Evolutionary conservation across 2,888 invertebrate species (phyloP).

Genomic region (Choreutis nemorana): DNA sequence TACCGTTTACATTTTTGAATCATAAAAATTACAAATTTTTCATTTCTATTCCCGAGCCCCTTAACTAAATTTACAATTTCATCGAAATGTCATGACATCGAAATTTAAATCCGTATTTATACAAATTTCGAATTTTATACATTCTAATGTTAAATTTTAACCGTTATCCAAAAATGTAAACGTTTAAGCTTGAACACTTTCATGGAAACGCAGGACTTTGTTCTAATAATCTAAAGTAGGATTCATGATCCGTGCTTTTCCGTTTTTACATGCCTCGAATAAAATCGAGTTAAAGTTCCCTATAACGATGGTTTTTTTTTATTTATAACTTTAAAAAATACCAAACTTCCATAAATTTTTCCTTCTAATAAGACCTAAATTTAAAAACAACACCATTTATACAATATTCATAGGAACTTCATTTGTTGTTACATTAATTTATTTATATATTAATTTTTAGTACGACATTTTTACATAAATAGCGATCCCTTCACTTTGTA

Average conservation of each 20-base stretch:
- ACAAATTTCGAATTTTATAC: too few relatives aligned
- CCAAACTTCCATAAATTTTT: constrained; percentile 64
- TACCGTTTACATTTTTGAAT: constrained; percentile 25
- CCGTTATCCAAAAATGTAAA: constrained; percentile 26
- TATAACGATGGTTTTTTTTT: constrained; percentile 44
- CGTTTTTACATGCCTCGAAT: constrained; percentile 46
- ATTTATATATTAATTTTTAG: constrained; percentile 62
- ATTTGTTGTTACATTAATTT: constrained; percentile 65
- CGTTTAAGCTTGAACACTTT: constrained; percentile 50
- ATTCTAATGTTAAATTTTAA: too few relatives aligned
- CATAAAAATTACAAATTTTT: too few relatives aligned
- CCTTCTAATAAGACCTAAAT: constrained; percentile 65
- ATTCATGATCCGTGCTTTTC: constrained; percentile 61
- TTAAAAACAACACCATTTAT: constrained; percentile 66
- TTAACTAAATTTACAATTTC: too few relatives aligned
- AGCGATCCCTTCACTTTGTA: constrained; percentile 62
- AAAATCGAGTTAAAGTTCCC: constrained; percentile 37
- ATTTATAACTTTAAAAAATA: constrained; percentile 63
- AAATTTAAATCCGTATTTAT: too few relatives aligned
- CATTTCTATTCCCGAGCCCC: too few relatives aligned
- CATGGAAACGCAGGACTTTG: constrained; percentile 59
- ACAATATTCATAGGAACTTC: constrained; percentile 67
- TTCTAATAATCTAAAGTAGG: constrained; percentile 61
- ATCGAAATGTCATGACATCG: too few relatives aligned
- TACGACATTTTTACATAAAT: constrained; percentile 63